Conservation (phyloP, 1,140 invertebrate genomes). For the Dendrolimus punctatus region DNA sequence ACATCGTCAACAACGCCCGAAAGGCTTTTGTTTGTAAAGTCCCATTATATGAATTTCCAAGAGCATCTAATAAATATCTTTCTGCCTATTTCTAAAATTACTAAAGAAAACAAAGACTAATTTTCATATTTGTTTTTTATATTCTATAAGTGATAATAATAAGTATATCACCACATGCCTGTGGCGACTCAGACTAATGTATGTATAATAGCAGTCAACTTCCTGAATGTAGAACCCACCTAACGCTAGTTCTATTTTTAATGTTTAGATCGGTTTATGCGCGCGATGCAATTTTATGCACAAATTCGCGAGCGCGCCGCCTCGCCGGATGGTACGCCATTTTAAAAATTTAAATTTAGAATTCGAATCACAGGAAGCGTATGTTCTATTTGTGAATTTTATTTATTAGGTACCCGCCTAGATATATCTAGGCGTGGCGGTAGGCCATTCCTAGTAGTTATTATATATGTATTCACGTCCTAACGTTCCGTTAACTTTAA, state of each 20-base stretch:
- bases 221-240: constrained; percentile 5
- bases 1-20: no score
- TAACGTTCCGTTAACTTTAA: no score
- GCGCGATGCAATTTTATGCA: constrained; percentile 63
- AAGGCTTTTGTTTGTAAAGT: no score
- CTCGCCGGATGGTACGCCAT: constrained; percentile 61
- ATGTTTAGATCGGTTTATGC: constrained; percentile 63
- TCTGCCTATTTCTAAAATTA: no score
- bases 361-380: constrained; percentile 55
- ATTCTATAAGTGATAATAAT: no score
- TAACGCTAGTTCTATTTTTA: constrained; percentile 60
- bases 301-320: constrained; percentile 44
- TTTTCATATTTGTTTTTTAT: no score
- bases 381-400: constrained; percentile 53
- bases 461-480: constrained; percentile 5
- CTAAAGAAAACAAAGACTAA: no score
- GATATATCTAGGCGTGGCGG: constrained; percentile 51
- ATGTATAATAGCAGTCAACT: background rate
- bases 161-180: background rate
- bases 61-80: no score
- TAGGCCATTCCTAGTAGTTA: constrained; percentile 24
- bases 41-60: no score
- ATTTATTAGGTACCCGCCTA: constrained; percentile 51
- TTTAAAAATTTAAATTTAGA: constrained; percentile 62
- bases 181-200: background rate